phyloP scores from a whole-genome alignment of 2,888 invertebrate species.

The Metopia argyrocephala region DNA sequence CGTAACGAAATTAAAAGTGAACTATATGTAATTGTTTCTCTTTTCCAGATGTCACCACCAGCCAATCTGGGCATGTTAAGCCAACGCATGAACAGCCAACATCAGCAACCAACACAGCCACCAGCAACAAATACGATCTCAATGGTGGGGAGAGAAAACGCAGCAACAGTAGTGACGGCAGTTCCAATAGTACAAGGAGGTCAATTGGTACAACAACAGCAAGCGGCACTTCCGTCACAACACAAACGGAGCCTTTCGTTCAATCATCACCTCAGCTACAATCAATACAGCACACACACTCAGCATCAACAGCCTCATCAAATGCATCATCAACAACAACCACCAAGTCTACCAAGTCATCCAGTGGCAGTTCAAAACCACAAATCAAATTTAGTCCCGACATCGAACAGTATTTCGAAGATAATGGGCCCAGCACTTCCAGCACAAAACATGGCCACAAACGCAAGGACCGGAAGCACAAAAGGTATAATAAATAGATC shows the following conservation, averaged over 20 bases:
- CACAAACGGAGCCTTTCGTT: constrained; percentile 85
- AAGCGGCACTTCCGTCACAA: constrained; percentile 79
- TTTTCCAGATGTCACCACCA: constrained; percentile 82
- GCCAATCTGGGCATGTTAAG: constrained; percentile 75
- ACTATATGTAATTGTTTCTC: neutral
- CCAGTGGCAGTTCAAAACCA: constrained; percentile 76
- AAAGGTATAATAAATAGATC: constrained; percentile 80
- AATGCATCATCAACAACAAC: constrained; percentile 78
- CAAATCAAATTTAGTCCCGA: constrained; percentile 79
- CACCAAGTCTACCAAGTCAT: constrained; percentile 82
- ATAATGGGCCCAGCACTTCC: constrained; percentile 76
- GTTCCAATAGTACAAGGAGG: neutral
- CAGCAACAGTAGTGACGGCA: constrained; percentile 58
- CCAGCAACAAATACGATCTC: constrained; percentile 58
- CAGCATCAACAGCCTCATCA: constrained; percentile 80
- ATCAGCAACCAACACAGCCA: constrained; percentile 60
- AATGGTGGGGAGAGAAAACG: constrained; percentile 51
- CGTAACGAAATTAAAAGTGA: neutral
- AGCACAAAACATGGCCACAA: constrained; percentile 71
- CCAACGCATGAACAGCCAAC: constrained; percentile 71
- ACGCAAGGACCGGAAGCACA: constrained; percentile 81
- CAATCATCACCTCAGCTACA: constrained; percentile 85
- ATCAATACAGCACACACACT: constrained; percentile 80
- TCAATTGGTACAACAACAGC: constrained; percentile 44
- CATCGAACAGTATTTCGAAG: constrained; percentile 81